Conservation (phyloP, 1,140 invertebrate species). For the Ceratina australensis region DNA sequence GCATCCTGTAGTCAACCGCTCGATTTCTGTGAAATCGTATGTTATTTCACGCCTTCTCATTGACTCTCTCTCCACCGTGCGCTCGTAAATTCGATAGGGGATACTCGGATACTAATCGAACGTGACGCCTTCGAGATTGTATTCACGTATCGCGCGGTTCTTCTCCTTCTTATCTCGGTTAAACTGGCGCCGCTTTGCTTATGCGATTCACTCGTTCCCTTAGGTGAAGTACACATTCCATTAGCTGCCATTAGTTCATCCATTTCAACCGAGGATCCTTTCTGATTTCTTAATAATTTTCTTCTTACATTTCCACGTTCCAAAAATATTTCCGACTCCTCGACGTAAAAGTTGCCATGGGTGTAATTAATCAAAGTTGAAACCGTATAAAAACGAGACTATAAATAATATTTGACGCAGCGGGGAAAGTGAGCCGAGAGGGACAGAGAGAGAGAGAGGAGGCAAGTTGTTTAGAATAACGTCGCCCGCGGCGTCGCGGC, state of each 20-base stretch:
- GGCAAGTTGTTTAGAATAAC: slow-evolving; percentile 9
- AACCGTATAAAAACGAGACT: not conserved
- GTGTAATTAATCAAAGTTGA: not conserved
- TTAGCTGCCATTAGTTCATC: no score
- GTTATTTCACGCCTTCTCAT: slow-evolving; percentile 30
- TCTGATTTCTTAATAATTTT: no score
- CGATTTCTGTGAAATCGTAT: slow-evolving; percentile 36
- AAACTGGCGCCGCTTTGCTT: slow-evolving; percentile 5
- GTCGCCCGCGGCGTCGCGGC: not conserved
- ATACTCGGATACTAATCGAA: slow-evolving; percentile 20
- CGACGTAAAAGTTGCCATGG: no score
- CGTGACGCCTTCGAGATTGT: not conserved
- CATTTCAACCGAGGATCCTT: no score
- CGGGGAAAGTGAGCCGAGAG: not conserved
- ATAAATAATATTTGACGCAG: not conserved
- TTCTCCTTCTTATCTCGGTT: not conserved
- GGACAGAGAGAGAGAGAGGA: no score
- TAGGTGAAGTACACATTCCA: not conserved
- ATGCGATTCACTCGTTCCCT: not conserved
- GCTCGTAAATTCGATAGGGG: slow-evolving; percentile 34
- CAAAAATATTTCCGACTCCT: no score
- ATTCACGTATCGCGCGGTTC: not conserved
- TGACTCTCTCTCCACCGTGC: not conserved
- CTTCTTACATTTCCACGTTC: no score
- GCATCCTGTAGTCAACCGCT: not conserved